phyloP scores from a whole-genome alignment of 2,797 vertebrate genomes.

The Rhinophrynus dorsalis region DNA sequence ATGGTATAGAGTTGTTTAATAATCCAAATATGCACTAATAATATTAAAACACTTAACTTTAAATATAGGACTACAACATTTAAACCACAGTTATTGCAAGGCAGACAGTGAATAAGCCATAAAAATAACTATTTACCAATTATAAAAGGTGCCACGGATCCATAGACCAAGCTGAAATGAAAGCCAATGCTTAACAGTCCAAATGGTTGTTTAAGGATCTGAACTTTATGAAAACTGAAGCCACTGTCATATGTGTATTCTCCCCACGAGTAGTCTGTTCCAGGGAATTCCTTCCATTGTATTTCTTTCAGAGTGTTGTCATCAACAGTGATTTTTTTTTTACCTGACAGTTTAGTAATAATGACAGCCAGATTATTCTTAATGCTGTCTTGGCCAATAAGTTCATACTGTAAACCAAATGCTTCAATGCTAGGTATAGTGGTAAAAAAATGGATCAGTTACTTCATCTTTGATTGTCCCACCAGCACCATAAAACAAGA shows the following conservation, averaged over 20 bases:
- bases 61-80: too few species aligned
- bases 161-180: conserved; percentile 58
- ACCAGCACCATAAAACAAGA: neutral
- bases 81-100: too few species aligned
- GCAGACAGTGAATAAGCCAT: too few species aligned
- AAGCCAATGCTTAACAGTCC: conserved; percentile 68
- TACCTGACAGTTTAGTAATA: neutral
- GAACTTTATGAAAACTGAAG: too few species aligned
- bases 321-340: neutral
- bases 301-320: neutral
- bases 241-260: too few species aligned
- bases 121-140: conserved; percentile 54
- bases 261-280: neutral
- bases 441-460: neutral
- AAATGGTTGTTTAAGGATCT: conserved; percentile 56
- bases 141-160: conserved; percentile 58
- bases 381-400: neutral
- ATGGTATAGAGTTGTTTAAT: too few species aligned
- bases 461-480: neutral
- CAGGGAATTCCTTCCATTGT: neutral
- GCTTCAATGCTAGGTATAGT: neutral
- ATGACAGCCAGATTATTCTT: conserved; percentile 29
- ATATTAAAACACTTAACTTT: too few species aligned
- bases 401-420: neutral
- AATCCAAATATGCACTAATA: too few species aligned